Percentiles rank a stretch among this genome's conserved stretches.
Evolutionary conservation across 2,113 vertebrate species (phyloP).

Genomic region (Atherinomorus stipes): DNA sequence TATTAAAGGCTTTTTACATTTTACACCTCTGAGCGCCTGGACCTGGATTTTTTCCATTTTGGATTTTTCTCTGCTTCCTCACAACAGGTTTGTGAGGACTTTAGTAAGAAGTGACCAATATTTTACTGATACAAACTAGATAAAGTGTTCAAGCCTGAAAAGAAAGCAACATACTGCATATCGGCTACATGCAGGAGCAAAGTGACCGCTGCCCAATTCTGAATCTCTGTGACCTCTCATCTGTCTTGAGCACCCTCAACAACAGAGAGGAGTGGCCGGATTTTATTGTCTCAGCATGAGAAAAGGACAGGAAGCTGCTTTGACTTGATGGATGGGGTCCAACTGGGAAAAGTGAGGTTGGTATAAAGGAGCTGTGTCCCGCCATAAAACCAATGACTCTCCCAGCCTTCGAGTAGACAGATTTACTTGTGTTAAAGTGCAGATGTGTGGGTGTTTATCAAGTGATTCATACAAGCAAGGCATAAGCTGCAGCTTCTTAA

Average conservation of each 20-base stretch:
- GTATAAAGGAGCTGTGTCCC: constrained; percentile 61
- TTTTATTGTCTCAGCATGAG: constrained; percentile 77
- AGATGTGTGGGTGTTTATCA: constrained; percentile 32
- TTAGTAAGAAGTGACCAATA: neutral
- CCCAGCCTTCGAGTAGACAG: constrained; percentile 27
- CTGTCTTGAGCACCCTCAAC: constrained; percentile 63
- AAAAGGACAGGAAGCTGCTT: constrained; percentile 61
- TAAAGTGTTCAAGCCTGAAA: neutral
- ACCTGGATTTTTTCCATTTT: too few relatives aligned
- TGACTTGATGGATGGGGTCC: constrained; percentile 72
- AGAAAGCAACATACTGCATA: constrained; percentile 13
- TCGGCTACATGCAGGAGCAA: constrained; percentile 5
- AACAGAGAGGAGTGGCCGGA: constrained; percentile 63
- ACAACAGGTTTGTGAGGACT: neutral
- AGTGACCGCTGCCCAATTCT: constrained; percentile 36
- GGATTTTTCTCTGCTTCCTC: too few relatives aligned
- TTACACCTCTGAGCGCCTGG: too few relatives aligned
- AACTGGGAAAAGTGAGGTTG: constrained; percentile 65
- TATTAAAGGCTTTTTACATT: too few relatives aligned
- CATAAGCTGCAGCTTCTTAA: constrained; percentile 45
- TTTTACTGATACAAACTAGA: constrained; percentile 1
- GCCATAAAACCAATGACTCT: constrained; percentile 55
- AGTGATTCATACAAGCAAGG: constrained; percentile 52
- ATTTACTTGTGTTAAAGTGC: constrained; percentile 13
- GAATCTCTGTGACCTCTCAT: constrained; percentile 63